A percentile compares a stretch with the other conserved stretches of the same genome.
Evolutionary conservation across 2,797 vertebrate species (phyloP).

Genomic region (Danio tinwini): DNA sequence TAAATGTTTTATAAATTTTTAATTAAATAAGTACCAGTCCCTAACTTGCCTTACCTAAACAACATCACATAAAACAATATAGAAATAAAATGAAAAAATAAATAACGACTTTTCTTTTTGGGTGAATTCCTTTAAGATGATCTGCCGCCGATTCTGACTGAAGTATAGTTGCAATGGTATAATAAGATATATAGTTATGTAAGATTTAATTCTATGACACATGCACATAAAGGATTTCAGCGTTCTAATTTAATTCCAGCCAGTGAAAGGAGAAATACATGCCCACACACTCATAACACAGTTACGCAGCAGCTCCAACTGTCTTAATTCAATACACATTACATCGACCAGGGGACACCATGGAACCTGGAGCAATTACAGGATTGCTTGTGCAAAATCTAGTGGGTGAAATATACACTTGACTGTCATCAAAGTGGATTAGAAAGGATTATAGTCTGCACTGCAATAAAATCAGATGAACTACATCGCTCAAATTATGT

Average conservation of each 20-base stretch:
- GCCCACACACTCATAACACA: slow-evolving; percentile 49
- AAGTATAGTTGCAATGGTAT: neutral
- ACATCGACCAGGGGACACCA: slow-evolving; percentile 41
- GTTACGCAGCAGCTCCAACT: slow-evolving; percentile 34
- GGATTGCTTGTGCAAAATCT: slow-evolving; percentile 41
- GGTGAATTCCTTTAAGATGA: neutral
- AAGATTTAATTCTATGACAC: slow-evolving; percentile 22
- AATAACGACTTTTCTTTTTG: neutral
- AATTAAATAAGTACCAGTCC: no score
- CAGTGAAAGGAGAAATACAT: slow-evolving; percentile 45
- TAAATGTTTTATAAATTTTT: no score
- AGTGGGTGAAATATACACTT: slow-evolving; percentile 37
- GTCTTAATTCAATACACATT: slow-evolving; percentile 48
- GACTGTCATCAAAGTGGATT: slow-evolving; percentile 42
- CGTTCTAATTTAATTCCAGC: slow-evolving; percentile 48
- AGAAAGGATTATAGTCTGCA: slow-evolving; percentile 44
- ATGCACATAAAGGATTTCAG: slow-evolving; percentile 39
- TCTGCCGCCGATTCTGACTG: neutral
- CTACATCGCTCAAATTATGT: slow-evolving; percentile 37
- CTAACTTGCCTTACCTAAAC: no score
- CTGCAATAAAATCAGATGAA: slow-evolving; percentile 43
- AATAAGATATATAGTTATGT: slow-evolving; percentile 20
- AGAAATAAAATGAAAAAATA: no score
- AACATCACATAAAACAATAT: no score
- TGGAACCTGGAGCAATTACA: slow-evolving; percentile 43